Conservation (phyloP, 2,113 vertebrate genomes). For the Ochotona curzoniae region DNA sequence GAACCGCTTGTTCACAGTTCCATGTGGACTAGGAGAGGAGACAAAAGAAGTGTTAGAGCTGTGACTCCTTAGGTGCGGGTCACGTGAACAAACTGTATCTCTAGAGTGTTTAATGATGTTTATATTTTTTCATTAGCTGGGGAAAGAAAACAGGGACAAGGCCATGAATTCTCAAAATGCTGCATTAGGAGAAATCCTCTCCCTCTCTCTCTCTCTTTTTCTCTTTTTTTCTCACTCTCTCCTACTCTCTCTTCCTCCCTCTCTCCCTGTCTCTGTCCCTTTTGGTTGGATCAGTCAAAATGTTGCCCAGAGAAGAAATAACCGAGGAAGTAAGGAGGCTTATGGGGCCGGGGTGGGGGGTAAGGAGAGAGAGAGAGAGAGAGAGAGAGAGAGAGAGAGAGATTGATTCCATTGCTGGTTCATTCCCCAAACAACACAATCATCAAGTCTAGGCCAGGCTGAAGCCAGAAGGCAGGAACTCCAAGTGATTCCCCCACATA, state of each 20-base stretch:
- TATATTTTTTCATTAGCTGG: neutral
- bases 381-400: too few species aligned
- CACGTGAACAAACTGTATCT: neutral
- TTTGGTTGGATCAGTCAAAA: neutral
- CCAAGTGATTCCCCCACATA: too few species aligned
- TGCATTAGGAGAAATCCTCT: neutral
- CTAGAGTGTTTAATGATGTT: neutral
- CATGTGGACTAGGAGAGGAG: slow-evolving; percentile 17
- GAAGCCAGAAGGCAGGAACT: too few species aligned
- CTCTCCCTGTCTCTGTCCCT: neutral
- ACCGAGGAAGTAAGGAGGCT: neutral
- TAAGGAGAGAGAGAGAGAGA: too few species aligned
- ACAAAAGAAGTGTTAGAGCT: neutral
- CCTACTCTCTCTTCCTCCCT: neutral
- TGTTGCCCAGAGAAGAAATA: neutral
- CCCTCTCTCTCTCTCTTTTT: too few species aligned
- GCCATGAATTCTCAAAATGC: neutral
- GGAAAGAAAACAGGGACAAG: neutral
- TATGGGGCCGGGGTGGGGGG: neutral
- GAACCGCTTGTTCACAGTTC: neutral
- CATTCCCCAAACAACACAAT: too few species aligned
- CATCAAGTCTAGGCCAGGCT: too few species aligned
- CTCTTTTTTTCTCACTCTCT: too few species aligned
- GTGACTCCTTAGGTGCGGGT: neutral
- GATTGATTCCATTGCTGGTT: too few species aligned